Evolutionary conservation across 2,797 vertebrate species (phyloP).

Genomic region (Rhodeus uyekii): DNA sequence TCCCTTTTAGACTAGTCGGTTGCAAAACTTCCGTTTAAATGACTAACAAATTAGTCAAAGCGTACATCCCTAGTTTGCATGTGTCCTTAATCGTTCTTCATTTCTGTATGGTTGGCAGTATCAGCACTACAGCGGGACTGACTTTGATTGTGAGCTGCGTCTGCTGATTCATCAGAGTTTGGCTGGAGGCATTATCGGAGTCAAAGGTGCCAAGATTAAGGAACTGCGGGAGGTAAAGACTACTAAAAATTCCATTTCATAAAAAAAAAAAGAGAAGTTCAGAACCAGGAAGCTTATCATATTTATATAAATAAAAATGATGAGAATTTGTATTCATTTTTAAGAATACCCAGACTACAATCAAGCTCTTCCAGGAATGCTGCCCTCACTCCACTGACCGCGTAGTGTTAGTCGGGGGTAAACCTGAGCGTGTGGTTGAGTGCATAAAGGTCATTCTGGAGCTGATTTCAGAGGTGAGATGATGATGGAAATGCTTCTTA

Average conservation of each 20-base stretch:
- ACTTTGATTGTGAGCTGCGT: conserved; percentile 96
- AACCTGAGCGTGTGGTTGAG: conserved; percentile 93
- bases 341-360: conserved; percentile 95
- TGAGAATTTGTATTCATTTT: neutral
- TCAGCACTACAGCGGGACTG: conserved; percentile 96
- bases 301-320: neutral
- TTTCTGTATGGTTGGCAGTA: conserved; percentile 78
- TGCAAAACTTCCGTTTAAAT: too few relatives aligned
- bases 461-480: conserved; percentile 90
- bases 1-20: too few relatives aligned
- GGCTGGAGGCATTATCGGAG: conserved; percentile 97
- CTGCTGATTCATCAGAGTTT: conserved; percentile 97
- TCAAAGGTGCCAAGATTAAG: conserved; percentile 99
- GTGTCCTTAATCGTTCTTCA: conserved; percentile 40
- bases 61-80: too few relatives aligned
- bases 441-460: conserved; percentile 98
- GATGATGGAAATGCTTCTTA: neutral
- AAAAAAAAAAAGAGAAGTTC: neutral
- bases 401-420: conserved; percentile 95
- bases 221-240: conserved; percentile 92
- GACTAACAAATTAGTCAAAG: too few relatives aligned
- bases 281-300: neutral
- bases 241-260: neutral
- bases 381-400: conserved; percentile 98
- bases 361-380: conserved; percentile 98